Percentiles rank a stretch among this genome's conserved stretches.
phyloP scores from a whole-genome alignment of 1,140 invertebrate species.

The Physella acuta region DNA sequence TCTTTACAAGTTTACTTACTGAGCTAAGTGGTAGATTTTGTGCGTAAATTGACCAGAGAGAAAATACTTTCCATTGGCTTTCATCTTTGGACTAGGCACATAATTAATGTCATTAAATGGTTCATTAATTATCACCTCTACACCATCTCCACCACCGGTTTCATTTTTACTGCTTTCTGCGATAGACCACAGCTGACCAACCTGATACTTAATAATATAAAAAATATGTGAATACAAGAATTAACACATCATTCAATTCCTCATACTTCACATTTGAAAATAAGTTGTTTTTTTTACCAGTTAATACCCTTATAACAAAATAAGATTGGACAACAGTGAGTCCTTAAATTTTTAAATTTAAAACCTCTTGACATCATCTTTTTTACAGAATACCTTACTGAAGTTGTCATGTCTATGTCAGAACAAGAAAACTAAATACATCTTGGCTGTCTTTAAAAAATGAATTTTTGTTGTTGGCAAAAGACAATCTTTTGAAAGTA shows the following conservation, averaged over 20 bases:
- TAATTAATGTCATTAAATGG: conserved; percentile 69
- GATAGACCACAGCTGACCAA: conserved; percentile 96
- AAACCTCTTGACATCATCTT: not conserved
- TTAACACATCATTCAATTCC: not conserved
- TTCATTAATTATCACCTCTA: conserved; percentile 76
- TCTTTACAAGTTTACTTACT: too few species aligned
- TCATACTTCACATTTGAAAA: not conserved
- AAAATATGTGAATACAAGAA: not conserved
- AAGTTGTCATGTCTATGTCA: not conserved
- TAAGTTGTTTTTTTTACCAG: not conserved
- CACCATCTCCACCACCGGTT: conserved; percentile 98
- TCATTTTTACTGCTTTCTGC: conserved; percentile 99
- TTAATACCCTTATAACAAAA: not conserved
- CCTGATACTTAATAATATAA: conserved; percentile 79
- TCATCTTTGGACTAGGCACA: conserved; percentile 75
- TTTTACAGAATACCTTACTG: not conserved
- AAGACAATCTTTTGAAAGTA: too few species aligned
- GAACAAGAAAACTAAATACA: not conserved
- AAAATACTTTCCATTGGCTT: conserved; percentile 85
- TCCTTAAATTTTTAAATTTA: not conserved
- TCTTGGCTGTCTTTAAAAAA: not conserved
- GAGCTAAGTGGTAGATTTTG: conserved; percentile 97
- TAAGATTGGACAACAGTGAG: not conserved
- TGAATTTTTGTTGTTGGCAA: too few species aligned
- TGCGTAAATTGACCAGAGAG: conserved; percentile 97